Evolutionary conservation across 2,888 invertebrate genomes (phyloP).

Genomic region (Oscheius myriophilus): DNA sequence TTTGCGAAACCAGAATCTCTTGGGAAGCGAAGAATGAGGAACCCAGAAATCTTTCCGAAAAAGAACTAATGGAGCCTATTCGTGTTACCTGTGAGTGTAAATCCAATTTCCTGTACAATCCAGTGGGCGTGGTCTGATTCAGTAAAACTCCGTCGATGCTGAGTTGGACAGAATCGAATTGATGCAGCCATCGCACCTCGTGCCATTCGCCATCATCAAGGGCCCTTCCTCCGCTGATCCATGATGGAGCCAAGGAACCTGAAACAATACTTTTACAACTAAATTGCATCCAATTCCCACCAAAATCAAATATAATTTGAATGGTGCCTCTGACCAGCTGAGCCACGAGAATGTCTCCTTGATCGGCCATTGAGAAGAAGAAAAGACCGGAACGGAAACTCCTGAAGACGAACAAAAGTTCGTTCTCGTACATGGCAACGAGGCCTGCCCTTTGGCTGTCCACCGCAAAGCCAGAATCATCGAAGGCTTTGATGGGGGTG

Average conservation of each 20-base stretch:
- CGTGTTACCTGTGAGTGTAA: conserved; percentile 62
- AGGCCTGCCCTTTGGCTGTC: conserved; percentile 58
- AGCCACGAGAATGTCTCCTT: conserved; percentile 67
- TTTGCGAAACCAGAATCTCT: too few relatives aligned
- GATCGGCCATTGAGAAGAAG: conserved; percentile 68
- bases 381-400: conserved; percentile 67
- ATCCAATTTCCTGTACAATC: conserved; percentile 68
- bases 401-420: conserved; percentile 62
- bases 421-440: conserved; percentile 68
- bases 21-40: too few relatives aligned
- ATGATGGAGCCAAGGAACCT: conserved; percentile 54
- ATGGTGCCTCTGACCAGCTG: conserved; percentile 64
- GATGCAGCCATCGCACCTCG: conserved; percentile 66
- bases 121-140: conserved; percentile 65
- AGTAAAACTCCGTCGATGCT: conserved; percentile 62
- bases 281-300: conserved; percentile 24
- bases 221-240: conserved; percentile 63
- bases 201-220: conserved; percentile 69
- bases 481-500: conserved; percentile 59
- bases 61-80: too few relatives aligned
- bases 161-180: conserved; percentile 67
- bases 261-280: conserved; percentile 2
- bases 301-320: conserved; percentile 68
- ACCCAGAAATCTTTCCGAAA: too few relatives aligned
- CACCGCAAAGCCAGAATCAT: conserved; percentile 63